phyloP scores from a whole-genome alignment of 2,113 vertebrate genomes.

The Piprites chloris region DNA sequence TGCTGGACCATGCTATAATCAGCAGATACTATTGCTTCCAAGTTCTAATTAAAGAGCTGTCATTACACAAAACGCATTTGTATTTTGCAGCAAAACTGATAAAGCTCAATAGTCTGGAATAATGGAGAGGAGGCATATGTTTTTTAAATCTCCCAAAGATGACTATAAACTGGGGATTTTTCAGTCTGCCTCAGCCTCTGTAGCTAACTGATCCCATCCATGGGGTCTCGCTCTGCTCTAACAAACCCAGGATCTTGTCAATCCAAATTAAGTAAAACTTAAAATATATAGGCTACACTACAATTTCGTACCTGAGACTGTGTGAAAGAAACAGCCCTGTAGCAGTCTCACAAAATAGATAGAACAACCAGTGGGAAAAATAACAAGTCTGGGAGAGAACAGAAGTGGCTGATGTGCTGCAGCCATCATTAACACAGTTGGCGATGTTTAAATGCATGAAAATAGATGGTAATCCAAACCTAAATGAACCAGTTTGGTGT shows the following conservation, averaged over 20 bases:
- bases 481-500: not conserved
- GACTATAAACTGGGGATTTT: not conserved
- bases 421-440: constrained; percentile 7
- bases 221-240: not conserved
- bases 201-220: not conserved
- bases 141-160: not conserved
- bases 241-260: not conserved
- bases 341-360: not conserved
- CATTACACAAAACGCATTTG: constrained; percentile 34
- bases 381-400: not conserved
- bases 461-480: not conserved
- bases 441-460: constrained; percentile 19
- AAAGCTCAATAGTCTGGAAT: constrained; percentile 27
- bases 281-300: not conserved
- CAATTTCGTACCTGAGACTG: not conserved
- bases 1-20: constrained; percentile 41
- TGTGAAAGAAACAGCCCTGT: not conserved
- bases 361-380: not conserved
- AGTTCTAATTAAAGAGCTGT: constrained; percentile 57
- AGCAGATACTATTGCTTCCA: constrained; percentile 42
- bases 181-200: not conserved
- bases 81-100: constrained; percentile 40
- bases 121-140: not conserved
- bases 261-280: not conserved
- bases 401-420: not conserved